phyloP scores from a whole-genome alignment of 2,888 invertebrate species.

The Drosophila pegasa region DNA sequence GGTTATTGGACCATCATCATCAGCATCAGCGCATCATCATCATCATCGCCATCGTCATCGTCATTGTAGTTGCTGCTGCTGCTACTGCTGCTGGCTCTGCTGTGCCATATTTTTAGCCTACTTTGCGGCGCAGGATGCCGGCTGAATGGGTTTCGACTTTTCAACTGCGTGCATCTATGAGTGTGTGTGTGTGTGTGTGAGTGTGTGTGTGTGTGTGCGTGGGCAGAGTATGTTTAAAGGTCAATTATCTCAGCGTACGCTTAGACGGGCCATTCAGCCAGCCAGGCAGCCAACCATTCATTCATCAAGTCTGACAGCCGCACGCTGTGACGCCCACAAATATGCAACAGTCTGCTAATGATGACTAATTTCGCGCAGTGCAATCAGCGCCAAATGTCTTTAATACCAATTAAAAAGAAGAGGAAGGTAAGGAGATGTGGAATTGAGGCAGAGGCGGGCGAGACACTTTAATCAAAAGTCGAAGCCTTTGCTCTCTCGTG shows the following conservation, averaged over 20 bases:
- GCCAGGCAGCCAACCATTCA: constrained; percentile 33
- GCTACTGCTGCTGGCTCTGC: constrained; percentile 8
- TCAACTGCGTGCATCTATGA: constrained; percentile 18
- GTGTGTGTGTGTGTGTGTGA: constrained; percentile 11
- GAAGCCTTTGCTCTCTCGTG: constrained; percentile 31
- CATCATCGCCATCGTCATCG: constrained; percentile 14
- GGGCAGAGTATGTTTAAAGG: constrained; percentile 70
- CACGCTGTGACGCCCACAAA: constrained; percentile 59
- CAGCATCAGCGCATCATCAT: constrained; percentile 20
- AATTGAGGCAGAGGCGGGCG: constrained; percentile 9
- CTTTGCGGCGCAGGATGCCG: constrained; percentile 64
- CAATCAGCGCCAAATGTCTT: constrained; percentile 43
- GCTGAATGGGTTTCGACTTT: constrained; percentile 45
- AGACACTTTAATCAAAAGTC: constrained; percentile 37
- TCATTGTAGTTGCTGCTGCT: constrained; percentile 8
- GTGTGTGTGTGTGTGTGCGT: constrained; percentile 11
- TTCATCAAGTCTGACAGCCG: constrained; percentile 54
- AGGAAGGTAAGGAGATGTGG: background rate
- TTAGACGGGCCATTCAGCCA: constrained; percentile 47
- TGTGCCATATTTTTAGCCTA: constrained; percentile 77
- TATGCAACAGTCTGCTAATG: constrained; percentile 63
- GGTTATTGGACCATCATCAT: constrained; percentile 72
- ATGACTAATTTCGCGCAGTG: constrained; percentile 59
- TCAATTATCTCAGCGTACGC: constrained; percentile 66
- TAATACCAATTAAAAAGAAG: constrained; percentile 44